Conservation (phyloP, 2,888 invertebrate species). For the Zygothrica quintamaculata region DNA sequence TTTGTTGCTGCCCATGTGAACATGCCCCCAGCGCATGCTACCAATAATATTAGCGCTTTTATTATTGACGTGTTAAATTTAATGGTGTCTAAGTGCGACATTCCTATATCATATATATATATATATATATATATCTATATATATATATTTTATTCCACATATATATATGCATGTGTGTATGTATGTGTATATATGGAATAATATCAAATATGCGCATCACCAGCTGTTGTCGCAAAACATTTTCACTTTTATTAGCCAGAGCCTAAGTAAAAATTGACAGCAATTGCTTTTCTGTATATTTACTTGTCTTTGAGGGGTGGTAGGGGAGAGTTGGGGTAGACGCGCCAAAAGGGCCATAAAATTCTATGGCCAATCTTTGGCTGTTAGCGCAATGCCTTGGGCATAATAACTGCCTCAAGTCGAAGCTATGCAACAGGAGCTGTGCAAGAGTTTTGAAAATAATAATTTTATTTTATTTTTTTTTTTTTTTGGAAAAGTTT, state of each 20-base stretch:
- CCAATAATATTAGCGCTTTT: slow-evolving; percentile 46
- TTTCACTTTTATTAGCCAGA: slow-evolving; percentile 57
- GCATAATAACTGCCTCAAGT: slow-evolving; percentile 58
- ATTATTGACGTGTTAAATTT: slow-evolving; percentile 68
- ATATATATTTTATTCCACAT: too few relatives aligned
- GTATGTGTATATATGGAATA: slow-evolving; percentile 39
- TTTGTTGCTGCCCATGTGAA: slow-evolving; percentile 9
- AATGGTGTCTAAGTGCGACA: slow-evolving; percentile 58
- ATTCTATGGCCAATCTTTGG: slow-evolving; percentile 73
- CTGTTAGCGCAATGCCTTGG: slow-evolving; percentile 68
- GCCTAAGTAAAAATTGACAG: slow-evolving; percentile 73
- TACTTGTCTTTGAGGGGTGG: slow-evolving; percentile 26
- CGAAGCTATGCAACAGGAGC: slow-evolving; percentile 34
- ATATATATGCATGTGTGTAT: slow-evolving; percentile 17
- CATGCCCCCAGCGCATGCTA: slow-evolving; percentile 12
- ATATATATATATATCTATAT: background rate
- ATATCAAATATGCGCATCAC: slow-evolving; percentile 73
- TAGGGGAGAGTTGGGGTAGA: too few relatives aligned
- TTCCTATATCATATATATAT: slow-evolving; percentile 32
- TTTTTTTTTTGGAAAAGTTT: slow-evolving; percentile 56
- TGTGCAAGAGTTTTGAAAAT: slow-evolving; percentile 20
- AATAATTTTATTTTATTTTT: too few relatives aligned
- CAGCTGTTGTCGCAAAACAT: slow-evolving; percentile 66
- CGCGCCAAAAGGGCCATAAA: slow-evolving; percentile 68
- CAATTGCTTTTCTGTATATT: slow-evolving; percentile 60